phyloP scores from a whole-genome alignment of 1,140 invertebrate genomes.

The Oryctes rhinoceros region DNA sequence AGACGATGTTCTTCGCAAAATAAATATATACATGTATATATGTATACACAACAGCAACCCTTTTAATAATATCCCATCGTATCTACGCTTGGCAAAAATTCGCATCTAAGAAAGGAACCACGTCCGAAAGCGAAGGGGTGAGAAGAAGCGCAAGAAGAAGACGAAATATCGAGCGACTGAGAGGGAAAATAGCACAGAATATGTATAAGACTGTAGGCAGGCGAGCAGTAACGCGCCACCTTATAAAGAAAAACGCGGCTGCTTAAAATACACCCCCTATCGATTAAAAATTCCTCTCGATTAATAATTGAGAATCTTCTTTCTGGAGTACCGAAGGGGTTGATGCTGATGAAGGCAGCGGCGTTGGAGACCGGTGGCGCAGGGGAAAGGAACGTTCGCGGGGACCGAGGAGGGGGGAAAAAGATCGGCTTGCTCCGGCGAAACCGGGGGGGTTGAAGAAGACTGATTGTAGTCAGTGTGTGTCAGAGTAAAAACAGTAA shows the following conservation, averaged over 20 bases:
- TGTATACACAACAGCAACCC: constrained; percentile 25
- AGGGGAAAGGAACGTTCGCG: constrained; percentile 28
- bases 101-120: constrained; percentile 14
- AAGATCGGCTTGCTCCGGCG: constrained; percentile 22
- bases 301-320: constrained; percentile 62
- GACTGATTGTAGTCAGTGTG: constrained; percentile 60
- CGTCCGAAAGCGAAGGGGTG: constrained; percentile 16
- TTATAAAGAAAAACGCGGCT: constrained; percentile 46
- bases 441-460: constrained; percentile 51
- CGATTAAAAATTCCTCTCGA: constrained; percentile 62
- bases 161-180: constrained; percentile 16
- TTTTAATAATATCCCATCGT: constrained; percentile 31
- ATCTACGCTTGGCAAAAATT: constrained; percentile 15
- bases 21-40: constrained; percentile 28
- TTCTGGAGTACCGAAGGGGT: constrained; percentile 60
- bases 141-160: neutral
- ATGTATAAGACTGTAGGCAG: constrained; percentile 28
- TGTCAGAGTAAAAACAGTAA: constrained; percentile 59
- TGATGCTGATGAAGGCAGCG: constrained; percentile 54
- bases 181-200: constrained; percentile 33
- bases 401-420: constrained; percentile 40
- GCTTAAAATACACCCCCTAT: constrained; percentile 57
- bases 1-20: neutral
- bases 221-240: constrained; percentile 34
- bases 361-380: constrained; percentile 30